Base-by-base conservation (phyloP, 2,888 invertebrate species). In the Hylaea fasciaria region DNA sequence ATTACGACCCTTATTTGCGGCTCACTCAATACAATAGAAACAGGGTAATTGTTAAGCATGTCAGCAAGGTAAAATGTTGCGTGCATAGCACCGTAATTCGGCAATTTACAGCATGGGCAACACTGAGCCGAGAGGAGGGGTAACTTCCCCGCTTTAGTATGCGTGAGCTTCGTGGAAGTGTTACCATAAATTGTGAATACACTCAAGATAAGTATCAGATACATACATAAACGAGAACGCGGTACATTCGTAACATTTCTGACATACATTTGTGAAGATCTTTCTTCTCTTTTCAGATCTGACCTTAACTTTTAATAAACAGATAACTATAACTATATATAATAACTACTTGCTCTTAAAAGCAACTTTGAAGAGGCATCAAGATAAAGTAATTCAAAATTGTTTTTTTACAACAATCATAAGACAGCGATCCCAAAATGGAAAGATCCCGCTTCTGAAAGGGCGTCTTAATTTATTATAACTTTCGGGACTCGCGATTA, bases 161-260 rank as follows among this genome's bases (percentile, higher is more conserved):
- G 76, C 72, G 73, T 72, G 74, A 71, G 69, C 64, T 67, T 65
- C 66, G 68, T 53, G 64, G 52, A 73, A 78, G 72, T 78, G 77
- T 75, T 77, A 67, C 69, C 72, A 81, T 83, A 83, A 82, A 81
- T 83, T 77, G 68, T 51, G 64, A 67, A 76, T 72, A 75, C 73
- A 74, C 74, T 65, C 70, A 64, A 73, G 77, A 77, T 77, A 76
- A 72, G 66, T 62, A 73, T 68, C 65, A 65, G 59, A 66, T 65
- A 64, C 57, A 66, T 62, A 48, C 48, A 65, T 60, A 60, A 62
- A 56, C 64, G 69, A 55, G 65, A 63, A 54, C 63, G 68, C 55
- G 64, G 58, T 60, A 70, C 69, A 71, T 77, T 76, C 68, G 59
- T 70, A 65, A 68, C 58, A 69, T 72, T 71, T 73, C 68, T 35